Percentiles rank a stretch among this genome's conserved stretches.
Evolutionary conservation across 2,888 invertebrate genomes (phyloP).

Genomic region (Chaetogeoica ovagalla): DNA sequence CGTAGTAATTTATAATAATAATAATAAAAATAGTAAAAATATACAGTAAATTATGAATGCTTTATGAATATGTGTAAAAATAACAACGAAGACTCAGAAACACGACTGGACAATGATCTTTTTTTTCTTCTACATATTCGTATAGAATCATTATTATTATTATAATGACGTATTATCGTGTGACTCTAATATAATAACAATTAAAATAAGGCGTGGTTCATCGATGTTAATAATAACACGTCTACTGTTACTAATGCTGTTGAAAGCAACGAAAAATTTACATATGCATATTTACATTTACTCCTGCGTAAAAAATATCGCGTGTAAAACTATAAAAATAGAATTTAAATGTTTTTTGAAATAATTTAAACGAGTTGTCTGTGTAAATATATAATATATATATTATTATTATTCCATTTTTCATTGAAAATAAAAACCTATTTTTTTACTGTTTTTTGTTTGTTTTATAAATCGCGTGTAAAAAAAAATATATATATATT

Average conservation of each 20-base stretch:
- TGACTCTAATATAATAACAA: conserved; percentile 23
- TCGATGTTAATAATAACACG: conserved; percentile 13
- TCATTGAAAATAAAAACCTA: too few species aligned
- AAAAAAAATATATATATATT: too few species aligned
- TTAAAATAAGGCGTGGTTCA: conserved; percentile 31
- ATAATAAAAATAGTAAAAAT: too few species aligned
- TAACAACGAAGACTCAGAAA: conserved; percentile 2
- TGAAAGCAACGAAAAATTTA: conserved; percentile 11
- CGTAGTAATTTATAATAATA: too few species aligned
- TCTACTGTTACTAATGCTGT: conserved; percentile 13
- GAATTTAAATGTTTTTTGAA: background rate
- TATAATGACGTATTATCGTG: conserved; percentile 21
- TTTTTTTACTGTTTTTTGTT: too few species aligned
- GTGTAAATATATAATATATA: too few species aligned
- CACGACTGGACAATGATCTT: background rate
- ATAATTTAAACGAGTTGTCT: background rate
- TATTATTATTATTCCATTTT: too few species aligned
- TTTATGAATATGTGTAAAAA: conserved; percentile 5
- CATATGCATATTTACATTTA: background rate
- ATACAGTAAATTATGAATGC: background rate
- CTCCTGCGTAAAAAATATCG: background rate
- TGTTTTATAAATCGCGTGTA: too few species aligned
- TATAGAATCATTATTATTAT: background rate
- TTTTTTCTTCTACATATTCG: background rate
- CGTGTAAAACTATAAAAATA: background rate